Conservation (phyloP, 2,888 invertebrate species). For the Willowsia nigromaculata region DNA sequence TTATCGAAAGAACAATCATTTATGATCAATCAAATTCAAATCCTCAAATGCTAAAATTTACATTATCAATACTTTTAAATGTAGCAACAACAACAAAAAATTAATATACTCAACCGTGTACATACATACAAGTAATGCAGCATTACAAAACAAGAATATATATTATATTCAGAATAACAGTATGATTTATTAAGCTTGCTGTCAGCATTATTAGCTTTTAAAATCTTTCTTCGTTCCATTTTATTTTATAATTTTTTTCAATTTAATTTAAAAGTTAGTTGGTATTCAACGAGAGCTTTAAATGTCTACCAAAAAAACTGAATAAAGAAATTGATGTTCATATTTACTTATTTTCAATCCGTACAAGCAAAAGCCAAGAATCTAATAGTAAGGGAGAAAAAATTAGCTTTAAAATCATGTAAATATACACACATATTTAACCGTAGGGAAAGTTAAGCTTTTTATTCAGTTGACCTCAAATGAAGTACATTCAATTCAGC, state of each 20-base stretch:
- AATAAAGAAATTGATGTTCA: neutral
- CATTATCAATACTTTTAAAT: neutral
- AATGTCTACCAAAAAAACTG: constrained; percentile 11
- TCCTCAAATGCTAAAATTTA: neutral
- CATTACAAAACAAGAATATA: neutral
- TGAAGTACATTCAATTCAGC: neutral
- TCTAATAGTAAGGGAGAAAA: neutral
- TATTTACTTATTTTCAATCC: neutral
- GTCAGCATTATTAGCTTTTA: constrained; percentile 29
- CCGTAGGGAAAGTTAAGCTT: neutral
- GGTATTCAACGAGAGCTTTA: constrained; percentile 35
- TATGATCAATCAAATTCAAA: neutral
- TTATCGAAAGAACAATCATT: neutral
- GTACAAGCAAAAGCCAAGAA: neutral
- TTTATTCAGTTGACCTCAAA: neutral
- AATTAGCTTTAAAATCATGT: neutral
- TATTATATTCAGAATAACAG: neutral
- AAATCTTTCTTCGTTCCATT: neutral
- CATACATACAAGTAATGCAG: neutral
- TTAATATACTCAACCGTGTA: constrained; percentile 33
- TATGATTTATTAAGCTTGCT: neutral
- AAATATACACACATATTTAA: neutral
- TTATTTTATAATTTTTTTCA: neutral
- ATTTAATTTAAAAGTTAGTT: neutral
- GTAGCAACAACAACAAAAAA: neutral